These are phyloP conservation scores for Papilio polyxenes DNA, from an alignment of 1,140 invertebrate genomes.

Conservation along the genomic window DNA sequence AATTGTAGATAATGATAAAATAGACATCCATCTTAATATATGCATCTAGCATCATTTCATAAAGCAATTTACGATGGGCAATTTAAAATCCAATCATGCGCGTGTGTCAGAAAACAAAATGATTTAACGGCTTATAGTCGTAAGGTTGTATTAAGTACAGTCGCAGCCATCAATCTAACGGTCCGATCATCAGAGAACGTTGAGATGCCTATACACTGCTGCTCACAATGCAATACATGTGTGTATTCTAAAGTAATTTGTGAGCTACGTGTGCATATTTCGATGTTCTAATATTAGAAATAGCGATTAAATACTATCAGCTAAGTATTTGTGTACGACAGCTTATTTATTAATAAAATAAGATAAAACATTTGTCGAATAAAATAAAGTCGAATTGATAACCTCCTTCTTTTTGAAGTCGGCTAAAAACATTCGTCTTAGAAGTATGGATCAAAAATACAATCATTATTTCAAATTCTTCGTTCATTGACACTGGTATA, in stretches of 20 bases:
- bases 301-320: neutral
- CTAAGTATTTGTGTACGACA: neutral
- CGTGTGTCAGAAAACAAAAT: constrained; percentile 35
- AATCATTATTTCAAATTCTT: too few species aligned
- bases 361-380: too few species aligned
- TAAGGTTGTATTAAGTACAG: constrained; percentile 31
- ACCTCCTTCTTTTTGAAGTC: too few species aligned
- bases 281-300: neutral
- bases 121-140: constrained; percentile 23
- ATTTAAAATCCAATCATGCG: constrained; percentile 36
- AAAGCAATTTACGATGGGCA: constrained; percentile 9
- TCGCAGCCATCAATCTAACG: constrained; percentile 30
- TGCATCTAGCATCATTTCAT: constrained; percentile 25
- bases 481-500: too few species aligned
- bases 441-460: neutral
- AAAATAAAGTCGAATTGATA: too few species aligned
- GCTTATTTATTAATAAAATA: neutral
- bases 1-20: constrained; percentile 15
- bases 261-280: neutral
- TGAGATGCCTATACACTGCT: constrained; percentile 7
- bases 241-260: neutral
- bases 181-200: constrained; percentile 6
- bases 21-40: constrained; percentile 22
- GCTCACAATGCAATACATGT: neutral
- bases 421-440: neutral